Conservation (phyloP, 2,113 vertebrate species). For the Copsychus sechellarum region DNA sequence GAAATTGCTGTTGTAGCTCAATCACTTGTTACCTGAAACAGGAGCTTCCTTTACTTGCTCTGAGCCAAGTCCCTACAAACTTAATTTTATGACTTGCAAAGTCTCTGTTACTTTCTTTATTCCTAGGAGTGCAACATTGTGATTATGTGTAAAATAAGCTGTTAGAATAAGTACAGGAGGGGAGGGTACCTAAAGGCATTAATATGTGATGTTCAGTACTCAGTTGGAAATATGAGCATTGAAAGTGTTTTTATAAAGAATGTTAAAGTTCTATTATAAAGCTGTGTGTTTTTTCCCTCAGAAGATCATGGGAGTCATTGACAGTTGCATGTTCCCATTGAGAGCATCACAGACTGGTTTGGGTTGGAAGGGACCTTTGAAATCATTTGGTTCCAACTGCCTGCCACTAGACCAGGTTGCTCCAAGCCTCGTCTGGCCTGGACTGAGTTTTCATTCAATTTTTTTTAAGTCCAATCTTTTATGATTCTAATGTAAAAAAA, state of each 20-base stretch:
- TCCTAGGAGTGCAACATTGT: neutral
- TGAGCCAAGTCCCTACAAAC: neutral
- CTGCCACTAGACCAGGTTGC: neutral
- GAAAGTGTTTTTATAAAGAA: neutral
- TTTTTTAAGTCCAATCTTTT: neutral
- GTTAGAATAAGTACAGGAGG: neutral
- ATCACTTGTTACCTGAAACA: neutral
- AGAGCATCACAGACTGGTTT: neutral
- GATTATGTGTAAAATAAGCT: neutral
- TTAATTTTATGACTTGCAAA: neutral
- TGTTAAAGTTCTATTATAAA: neutral
- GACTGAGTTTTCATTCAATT: neutral
- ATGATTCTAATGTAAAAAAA: neutral
- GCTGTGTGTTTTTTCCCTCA: neutral
- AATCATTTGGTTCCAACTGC: accelerated
- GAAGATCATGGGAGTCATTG: neutral
- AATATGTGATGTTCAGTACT: accelerated
- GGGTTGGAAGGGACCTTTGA: neutral
- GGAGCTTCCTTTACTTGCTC: neutral
- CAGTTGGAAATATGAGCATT: accelerated
- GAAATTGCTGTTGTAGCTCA: neutral
- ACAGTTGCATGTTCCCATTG: accelerated
- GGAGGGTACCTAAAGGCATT: neutral
- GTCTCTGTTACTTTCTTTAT: neutral
- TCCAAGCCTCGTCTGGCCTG: neutral